Percentiles rank a stretch among this genome's conserved stretches.
These are phyloP conservation scores for Eupithecia exiguata DNA, from an alignment of 2,888 invertebrate genomes.

Conservation along the genomic window DNA sequence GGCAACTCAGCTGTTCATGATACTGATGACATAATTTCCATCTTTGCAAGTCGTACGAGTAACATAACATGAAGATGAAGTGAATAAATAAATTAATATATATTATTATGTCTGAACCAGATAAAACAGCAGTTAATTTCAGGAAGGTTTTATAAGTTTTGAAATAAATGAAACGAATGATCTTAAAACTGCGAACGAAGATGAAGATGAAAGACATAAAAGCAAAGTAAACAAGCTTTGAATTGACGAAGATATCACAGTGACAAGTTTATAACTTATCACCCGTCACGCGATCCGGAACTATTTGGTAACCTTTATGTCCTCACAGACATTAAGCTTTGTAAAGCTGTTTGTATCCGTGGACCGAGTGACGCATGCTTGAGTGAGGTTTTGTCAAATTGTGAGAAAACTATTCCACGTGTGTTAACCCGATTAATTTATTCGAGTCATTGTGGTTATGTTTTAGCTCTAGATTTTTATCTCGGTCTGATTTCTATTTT, in stretches of 20 bases:
- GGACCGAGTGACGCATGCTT: slow-evolving; percentile 53
- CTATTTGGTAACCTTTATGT: slow-evolving; percentile 77
- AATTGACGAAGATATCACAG: slow-evolving; percentile 1
- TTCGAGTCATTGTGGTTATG: slow-evolving; percentile 2
- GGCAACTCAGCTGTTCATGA: background rate
- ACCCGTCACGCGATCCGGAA: slow-evolving; percentile 54
- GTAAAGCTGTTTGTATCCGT: slow-evolving; percentile 63
- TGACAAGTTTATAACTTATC: slow-evolving; percentile 27
- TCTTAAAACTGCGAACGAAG: background rate
- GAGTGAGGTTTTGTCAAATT: slow-evolving; percentile 52
- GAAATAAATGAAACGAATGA: background rate
- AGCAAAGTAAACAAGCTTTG: background rate
- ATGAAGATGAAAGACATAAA: background rate
- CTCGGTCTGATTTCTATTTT: background rate
- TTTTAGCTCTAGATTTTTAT: background rate
- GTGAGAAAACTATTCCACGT: slow-evolving; percentile 51
- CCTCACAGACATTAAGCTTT: slow-evolving; percentile 74
- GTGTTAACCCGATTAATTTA: slow-evolving; percentile 10
- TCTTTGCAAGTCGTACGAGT: background rate
- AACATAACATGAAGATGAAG: background rate
- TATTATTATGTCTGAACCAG: background rate
- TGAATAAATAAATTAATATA: background rate
- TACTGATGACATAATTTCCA: background rate
- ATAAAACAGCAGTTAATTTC: background rate
- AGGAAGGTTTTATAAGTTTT: background rate